Conservation (phyloP, 2,888 invertebrate species). For the Argyra leucocephala region DNA sequence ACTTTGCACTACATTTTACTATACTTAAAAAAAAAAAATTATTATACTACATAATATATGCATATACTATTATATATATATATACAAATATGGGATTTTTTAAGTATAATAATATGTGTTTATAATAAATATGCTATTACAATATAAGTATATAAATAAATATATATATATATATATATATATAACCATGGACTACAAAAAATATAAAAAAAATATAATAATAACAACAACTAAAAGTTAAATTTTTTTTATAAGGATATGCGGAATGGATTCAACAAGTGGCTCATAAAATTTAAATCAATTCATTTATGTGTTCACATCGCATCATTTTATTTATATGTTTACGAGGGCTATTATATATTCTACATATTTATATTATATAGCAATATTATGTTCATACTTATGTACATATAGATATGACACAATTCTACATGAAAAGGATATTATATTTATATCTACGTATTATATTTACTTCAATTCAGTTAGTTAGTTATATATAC, state of each 20-base stretch:
- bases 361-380: not conserved
- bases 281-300: constrained; percentile 32
- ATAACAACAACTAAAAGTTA: no score
- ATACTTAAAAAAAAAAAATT: no score
- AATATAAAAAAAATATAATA: not conserved
- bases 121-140: not conserved
- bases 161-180: not conserved
- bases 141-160: not conserved
- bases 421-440: not conserved
- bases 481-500: no score
- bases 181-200: not conserved
- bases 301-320: constrained; percentile 30
- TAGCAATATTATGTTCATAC: not conserved
- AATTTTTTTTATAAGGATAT: constrained; percentile 19
- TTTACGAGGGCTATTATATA: constrained; percentile 18
- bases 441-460: no score
- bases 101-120: not conserved
- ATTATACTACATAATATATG: no score
- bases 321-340: constrained; percentile 22
- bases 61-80: not conserved
- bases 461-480: no score
- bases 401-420: not conserved
- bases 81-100: not conserved
- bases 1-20: not conserved
- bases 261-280: constrained; percentile 27